phyloP scores from a whole-genome alignment of 2,113 vertebrate genomes.

The Otolemur garnettii region DNA sequence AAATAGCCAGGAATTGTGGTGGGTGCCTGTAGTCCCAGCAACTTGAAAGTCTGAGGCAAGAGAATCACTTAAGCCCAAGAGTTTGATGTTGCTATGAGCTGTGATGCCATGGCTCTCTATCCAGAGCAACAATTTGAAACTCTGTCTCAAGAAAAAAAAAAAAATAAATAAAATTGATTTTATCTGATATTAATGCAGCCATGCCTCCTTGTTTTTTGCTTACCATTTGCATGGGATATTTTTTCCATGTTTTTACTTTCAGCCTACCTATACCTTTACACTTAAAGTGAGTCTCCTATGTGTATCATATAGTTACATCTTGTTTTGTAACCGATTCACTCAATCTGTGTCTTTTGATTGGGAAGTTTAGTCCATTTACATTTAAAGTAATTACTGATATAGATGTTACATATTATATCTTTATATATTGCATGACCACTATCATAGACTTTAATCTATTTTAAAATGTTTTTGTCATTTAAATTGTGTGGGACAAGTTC shows the following conservation, averaged over 20 bases:
- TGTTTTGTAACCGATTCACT: neutral
- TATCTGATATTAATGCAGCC: neutral
- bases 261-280: neutral
- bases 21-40: too few species aligned
- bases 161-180: neutral
- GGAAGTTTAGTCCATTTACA: neutral
- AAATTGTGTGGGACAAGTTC: neutral
- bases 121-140: too few species aligned
- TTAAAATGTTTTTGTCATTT: neutral
- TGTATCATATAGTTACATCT: neutral
- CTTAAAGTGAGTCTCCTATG: neutral
- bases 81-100: too few species aligned
- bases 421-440: neutral
- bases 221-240: neutral
- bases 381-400: neutral
- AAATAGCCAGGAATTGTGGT: too few species aligned
- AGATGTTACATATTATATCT: neutral
- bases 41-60: too few species aligned
- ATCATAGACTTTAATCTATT: neutral
- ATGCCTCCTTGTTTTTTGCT: neutral
- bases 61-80: too few species aligned
- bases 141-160: too few species aligned
- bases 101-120: too few species aligned
- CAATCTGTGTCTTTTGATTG: neutral
- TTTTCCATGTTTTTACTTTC: neutral